These are phyloP conservation scores for Drosophila nebulosa DNA, from an alignment of 1,140 invertebrate species.

Conservation along the genomic window DNA sequence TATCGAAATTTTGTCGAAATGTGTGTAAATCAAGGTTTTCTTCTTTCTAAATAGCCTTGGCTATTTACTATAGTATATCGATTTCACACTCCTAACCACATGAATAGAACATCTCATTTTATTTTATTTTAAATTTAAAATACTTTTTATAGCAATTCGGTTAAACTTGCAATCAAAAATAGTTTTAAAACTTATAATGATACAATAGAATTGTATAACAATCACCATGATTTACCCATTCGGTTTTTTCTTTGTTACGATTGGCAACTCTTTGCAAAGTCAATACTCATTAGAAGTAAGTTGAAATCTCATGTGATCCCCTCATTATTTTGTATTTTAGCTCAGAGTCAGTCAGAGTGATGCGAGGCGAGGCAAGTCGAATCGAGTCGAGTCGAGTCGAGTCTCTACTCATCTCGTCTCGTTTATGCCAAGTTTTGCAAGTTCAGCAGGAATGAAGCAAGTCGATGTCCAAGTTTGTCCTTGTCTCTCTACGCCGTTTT, in stretches of 20 bases:
- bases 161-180: no score
- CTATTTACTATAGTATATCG: no score
- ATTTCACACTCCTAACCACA: no score
- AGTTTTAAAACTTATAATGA: no score
- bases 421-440: not conserved
- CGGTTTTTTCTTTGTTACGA: not conserved
- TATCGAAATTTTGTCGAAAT: no score
- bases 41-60: no score
- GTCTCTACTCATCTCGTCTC: not conserved
- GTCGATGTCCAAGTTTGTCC: not conserved
- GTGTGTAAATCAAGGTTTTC: no score
- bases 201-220: not conserved
- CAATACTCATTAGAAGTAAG: constrained; percentile 15
- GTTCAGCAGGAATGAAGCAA: not conserved
- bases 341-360: not conserved
- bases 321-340: constrained; percentile 28
- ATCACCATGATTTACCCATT: not conserved
- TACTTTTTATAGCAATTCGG: no score
- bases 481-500: not conserved
- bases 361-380: no score
- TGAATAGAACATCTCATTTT: no score
- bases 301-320: constrained; percentile 12
- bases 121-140: no score
- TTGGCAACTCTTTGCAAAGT: not conserved
- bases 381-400: no score